Base-by-base conservation (phyloP, 2,888 invertebrate genomes). In the Trachelus stipa region DNA sequence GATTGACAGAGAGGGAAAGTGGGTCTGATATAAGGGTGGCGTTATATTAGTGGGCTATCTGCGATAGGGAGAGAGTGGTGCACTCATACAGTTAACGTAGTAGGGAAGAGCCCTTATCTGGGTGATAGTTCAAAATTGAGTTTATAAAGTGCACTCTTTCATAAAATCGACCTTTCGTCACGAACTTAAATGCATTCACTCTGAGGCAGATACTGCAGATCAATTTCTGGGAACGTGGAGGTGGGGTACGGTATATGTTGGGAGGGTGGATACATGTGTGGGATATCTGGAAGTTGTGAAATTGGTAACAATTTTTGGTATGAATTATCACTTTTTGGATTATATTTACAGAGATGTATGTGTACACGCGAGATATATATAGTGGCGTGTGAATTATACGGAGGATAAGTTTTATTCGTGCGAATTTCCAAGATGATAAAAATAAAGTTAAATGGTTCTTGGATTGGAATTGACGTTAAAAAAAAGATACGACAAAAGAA, bases 71-170 rank as follows among this genome's bases (percentile, higher is more conserved):
- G 23, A 23, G 56, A 56, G 2, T 6, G 56, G 56, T 56, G 15
- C 56, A 56, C 56, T 56, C 9, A 6, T 9, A 56, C 23, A 23
- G 23, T 56, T 23, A 56, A 56, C 23, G 56, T 9, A 56, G 56
- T 9, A 56, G 56, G 56, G 82, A 83, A 80, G 83, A 75, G 82
- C 83, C 85, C 87, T 86, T 88, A 87, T 87, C 87, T 83, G 77
- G 80, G 79, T 81, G 79, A 77, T 81, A 85, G 85, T 85, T 84
- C 82, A 85, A 85, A 87, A 88, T 85, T 87, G 85, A 88, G 88
- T 88, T 88, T 87, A 84, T 85, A 84, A 84, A 84, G 83, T 81
- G 84, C 81, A 79, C 77, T 81, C 83, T 80, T 81, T 82, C 83
- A 81, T 81, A 80, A 80, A 83, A 81, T 82, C 81, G 81, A 79